phyloP scores from a whole-genome alignment of 2,888 invertebrate genomes.

The Lutraria lutraria region DNA sequence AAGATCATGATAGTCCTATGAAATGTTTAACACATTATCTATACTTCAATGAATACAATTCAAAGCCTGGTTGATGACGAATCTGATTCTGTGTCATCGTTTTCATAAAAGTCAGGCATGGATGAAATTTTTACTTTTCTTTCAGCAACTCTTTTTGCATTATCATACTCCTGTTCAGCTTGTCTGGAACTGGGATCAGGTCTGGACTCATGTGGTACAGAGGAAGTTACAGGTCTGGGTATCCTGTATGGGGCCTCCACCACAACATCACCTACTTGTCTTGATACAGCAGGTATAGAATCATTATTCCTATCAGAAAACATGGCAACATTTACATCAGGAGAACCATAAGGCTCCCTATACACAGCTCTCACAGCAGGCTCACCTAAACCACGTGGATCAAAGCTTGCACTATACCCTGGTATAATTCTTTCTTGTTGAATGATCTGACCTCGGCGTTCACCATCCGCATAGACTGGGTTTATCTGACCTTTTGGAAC shows the following conservation, averaged over 20 bases:
- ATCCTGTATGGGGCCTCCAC: slow-evolving; percentile 17
- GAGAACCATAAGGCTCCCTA: slow-evolving; percentile 27
- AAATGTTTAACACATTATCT: no score
- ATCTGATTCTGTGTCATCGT: neutral
- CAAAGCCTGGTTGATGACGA: neutral
- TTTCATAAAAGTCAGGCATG: slow-evolving; percentile 37
- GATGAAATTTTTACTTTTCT: neutral
- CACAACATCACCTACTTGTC: slow-evolving; percentile 1
- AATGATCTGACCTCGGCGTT: neutral
- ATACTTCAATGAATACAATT: neutral
- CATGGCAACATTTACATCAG: slow-evolving; percentile 38
- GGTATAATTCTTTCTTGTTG: slow-evolving; percentile 29
- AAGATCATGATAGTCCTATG: no score
- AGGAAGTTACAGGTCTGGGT: slow-evolving; percentile 4
- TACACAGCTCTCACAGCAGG: slow-evolving; percentile 12
- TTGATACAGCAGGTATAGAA: neutral
- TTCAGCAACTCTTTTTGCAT: neutral
- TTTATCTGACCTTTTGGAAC: neutral
- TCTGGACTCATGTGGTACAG: neutral
- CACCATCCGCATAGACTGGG: neutral
- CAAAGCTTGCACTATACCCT: slow-evolving; percentile 48
- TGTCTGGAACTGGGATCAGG: neutral
- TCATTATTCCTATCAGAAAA: slow-evolving; percentile 22
- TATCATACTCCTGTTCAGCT: slow-evolving; percentile 22
- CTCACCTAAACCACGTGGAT: slow-evolving; percentile 48